These are phyloP conservation scores for Gastracanthus pulcherrimus DNA, from an alignment of 2,888 invertebrate genomes.

Conservation along the genomic window DNA sequence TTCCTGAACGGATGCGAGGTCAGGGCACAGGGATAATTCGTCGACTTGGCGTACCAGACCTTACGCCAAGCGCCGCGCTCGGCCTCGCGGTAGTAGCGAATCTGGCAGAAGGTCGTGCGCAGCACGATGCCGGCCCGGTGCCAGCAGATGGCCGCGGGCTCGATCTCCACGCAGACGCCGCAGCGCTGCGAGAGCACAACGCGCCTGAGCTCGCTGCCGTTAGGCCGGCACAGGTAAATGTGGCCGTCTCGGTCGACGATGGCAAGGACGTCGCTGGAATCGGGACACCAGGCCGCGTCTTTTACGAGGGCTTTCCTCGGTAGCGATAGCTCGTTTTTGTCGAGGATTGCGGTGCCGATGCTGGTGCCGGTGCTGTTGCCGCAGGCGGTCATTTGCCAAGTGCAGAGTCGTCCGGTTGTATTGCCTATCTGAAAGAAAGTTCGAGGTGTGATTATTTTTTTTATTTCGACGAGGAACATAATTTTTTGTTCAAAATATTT, in stretches of 20 bases:
- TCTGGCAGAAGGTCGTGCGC: conserved; percentile 71
- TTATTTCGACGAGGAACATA: too few relatives aligned
- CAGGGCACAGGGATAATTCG: conserved; percentile 63
- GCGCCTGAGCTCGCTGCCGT: conserved; percentile 64
- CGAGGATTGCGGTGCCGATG: conserved; percentile 58
- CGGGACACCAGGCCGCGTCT: conserved; percentile 68
- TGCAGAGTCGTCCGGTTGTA: conserved; percentile 64
- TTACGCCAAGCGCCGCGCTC: conserved; percentile 63
- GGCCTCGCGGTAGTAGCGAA: conserved; percentile 66
- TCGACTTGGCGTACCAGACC: conserved; percentile 65
- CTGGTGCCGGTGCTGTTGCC: too few relatives aligned
- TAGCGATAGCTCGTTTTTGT: conserved; percentile 64
- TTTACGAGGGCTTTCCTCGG: conserved; percentile 60
- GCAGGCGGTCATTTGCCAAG: conserved; percentile 67
- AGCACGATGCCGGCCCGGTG: conserved; percentile 68
- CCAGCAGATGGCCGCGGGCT: conserved; percentile 68
- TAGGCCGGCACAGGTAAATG: conserved; percentile 66
- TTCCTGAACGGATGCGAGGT: conserved; percentile 62
- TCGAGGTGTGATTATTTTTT: too few relatives aligned
- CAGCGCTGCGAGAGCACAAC: conserved; percentile 67
- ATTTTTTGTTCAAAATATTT: too few relatives aligned
- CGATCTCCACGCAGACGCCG: conserved; percentile 63
- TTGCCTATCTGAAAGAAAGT: conserved; percentile 64
- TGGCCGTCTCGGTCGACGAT: conserved; percentile 67
- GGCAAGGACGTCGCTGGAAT: conserved; percentile 62